Evolutionary conservation across 2,797 vertebrate genomes (phyloP), one percentile per base, ranked within the genome.

Genomic region (Syndactyla subalaris): DNA sequence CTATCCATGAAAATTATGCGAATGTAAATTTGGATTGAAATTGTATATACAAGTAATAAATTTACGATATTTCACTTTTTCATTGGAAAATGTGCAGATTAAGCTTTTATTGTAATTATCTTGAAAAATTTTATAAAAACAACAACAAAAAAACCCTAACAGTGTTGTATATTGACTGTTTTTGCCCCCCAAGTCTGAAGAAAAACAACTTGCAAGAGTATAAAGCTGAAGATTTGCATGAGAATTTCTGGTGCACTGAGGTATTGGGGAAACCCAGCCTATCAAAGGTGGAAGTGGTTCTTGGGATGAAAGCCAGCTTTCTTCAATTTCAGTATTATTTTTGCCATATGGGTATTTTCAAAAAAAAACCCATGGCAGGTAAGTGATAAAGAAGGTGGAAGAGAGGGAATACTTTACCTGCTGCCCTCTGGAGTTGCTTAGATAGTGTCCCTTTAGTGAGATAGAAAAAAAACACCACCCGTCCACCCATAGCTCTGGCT

Each of bases 61-160:
- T 93, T 92, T 92, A 81, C 85, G 76, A 51, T 97, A 96, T 95
- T 97, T 95, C 81, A 94, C 68, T 96, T 97, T 96, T 90, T 96
- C 97, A 96, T 96, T 96, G 96, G 96, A 92, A 96, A 98, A 97
- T 98, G 96, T 98, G 97, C 94, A 89, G 92, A 96, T 97, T 48
- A 92, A 95, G 96, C 96, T 94, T 96, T 78, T 91, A 71, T 97
- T 97, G 97, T 96, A 93, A 98, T 97, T 97, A 96, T 74, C 87
- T 96, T 96, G 94, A 89, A 87, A 97, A 98, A 98, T 98, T 98
- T 98, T 98, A 98, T 98, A 98, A 99, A 99, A 98, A 94, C 95
- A 97, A 97, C 72, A 15, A 43, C 43, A 97, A 98, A 98, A 96
- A 59, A 84, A 95, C 51, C 32, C 61, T 32, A 51, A 30, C 21